These are phyloP conservation scores for Brachylomia viminalis DNA, from an alignment of 2,888 invertebrate species.

Conservation along the genomic window DNA sequence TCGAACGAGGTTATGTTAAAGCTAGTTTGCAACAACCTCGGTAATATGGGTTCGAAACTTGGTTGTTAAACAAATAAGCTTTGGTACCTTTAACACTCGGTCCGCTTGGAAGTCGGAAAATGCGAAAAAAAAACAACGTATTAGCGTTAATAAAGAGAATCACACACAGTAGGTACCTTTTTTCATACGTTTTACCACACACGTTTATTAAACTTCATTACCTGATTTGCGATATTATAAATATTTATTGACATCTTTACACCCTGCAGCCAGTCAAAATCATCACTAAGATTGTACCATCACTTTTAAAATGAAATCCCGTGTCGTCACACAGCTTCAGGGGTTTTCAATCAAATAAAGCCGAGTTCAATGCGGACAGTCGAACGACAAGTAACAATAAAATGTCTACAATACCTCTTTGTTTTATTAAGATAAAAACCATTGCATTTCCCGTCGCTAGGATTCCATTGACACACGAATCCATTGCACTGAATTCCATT, in stretches of 20 bases:
- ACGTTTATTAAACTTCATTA: background rate
- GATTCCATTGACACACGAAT: too few relatives aligned
- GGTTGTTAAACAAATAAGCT: background rate
- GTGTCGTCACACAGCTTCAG: background rate
- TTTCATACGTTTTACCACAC: background rate
- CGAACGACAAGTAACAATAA: background rate
- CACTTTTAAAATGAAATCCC: background rate
- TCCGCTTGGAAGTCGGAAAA: background rate
- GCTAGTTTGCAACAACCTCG: background rate
- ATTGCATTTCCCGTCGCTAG: constrained; percentile 2
- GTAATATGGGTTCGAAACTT: background rate
- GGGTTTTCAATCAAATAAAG: constrained; percentile 17
- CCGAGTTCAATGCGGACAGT: background rate
- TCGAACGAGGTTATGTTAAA: background rate
- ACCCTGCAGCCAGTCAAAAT: background rate
- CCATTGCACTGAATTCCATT: too few relatives aligned
- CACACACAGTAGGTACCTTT: background rate
- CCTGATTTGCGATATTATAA: background rate
- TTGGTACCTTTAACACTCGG: background rate
- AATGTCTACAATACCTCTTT: constrained; percentile 23
- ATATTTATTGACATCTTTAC: background rate
- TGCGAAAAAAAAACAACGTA: too few relatives aligned
- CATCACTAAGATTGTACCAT: background rate
- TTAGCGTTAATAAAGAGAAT: too few relatives aligned
- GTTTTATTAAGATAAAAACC: constrained; percentile 17